Conservation (phyloP, 2,888 invertebrate genomes). For the Drosophila siamana region DNA sequence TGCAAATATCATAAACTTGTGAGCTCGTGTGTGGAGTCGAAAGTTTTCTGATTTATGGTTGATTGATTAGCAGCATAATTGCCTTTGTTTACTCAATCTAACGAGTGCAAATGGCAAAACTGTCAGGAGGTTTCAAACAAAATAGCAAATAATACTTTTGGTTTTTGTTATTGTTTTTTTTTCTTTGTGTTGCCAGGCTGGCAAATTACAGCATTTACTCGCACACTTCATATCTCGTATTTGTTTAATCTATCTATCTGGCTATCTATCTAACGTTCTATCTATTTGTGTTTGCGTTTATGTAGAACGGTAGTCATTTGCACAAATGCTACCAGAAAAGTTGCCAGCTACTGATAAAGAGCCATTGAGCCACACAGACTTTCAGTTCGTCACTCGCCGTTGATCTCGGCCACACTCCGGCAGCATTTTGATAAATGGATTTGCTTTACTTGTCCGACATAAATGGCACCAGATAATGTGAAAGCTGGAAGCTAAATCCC, state of each 20-base stretch:
- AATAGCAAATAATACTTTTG: not conserved
- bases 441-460: conserved; percentile 24
- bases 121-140: not conserved
- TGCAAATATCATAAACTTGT: conserved; percentile 36
- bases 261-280: conserved; percentile 12
- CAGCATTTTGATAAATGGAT: conserved; percentile 61
- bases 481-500: not conserved
- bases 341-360: conserved; percentile 58
- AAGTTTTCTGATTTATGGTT: conserved; percentile 29
- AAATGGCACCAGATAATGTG: conserved; percentile 22
- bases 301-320: conserved; percentile 56
- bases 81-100: conserved; percentile 5
- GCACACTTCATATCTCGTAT: conserved; percentile 7
- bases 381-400: not conserved
- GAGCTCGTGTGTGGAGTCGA: conserved; percentile 16
- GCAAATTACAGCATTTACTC: not conserved
- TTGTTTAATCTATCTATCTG: conserved; percentile 14
- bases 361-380: conserved; percentile 18
- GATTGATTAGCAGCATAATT: conserved; percentile 54
- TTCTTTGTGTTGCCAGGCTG: too few species aligned
- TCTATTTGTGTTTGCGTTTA: conserved; percentile 17
- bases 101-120: conserved; percentile 24
- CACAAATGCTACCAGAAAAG: conserved; percentile 56
- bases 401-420: not conserved
- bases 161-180: too few species aligned